Base-by-base conservation (phyloP, 1,140 invertebrate genomes). In the Pseudachorutes palmiensis region DNA sequence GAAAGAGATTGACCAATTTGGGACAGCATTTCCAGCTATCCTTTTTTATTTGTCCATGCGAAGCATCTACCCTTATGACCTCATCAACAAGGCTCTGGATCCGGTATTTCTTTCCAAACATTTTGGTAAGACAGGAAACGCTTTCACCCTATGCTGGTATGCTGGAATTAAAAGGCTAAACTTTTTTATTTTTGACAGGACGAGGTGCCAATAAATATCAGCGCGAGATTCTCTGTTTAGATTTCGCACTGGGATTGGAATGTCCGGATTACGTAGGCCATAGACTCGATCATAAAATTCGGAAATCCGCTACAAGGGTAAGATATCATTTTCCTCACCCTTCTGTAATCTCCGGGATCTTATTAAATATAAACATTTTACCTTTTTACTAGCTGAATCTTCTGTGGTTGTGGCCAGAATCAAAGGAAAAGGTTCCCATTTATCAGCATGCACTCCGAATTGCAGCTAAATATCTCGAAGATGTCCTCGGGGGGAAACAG, bases 181-280 rank as follows among this genome's bases (percentile, higher is more conserved):
- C 24, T 65, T 33, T 70, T 14, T 66, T 64, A 5, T 16, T 57
- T 30, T 36, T 32, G 61, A 28, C 41, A 67, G 36, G 33, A 51
- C 68, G 48, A 19, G 70, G 61, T 24, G 30, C 29, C 0, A 31
- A n/a, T 0, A 57, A 60, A 1, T 65, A 29, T 22, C 74, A 74
- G 70, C 81, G 79, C 55, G 81, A 84, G 73, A 77, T 83, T 51
- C 79, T 83, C 16, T 75, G 78, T n/a, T 71, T 87, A 28, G 81
- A 86, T 58, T 75, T 75, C 2, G 79, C 79, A 45, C 73, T 82
- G 0, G 79, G 81, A 66, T 78, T 86, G 74, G 85, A 86, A 74
- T 77, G 82, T 36, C 79, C 81, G 2, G 75, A 82, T 45, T 87
- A 86, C 72, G 74, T 73, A 29, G 85, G 84, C 2, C 78, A 79